These are phyloP conservation scores for Gerris lacustris DNA, from an alignment of 2,888 invertebrate genomes.

Conservation along the genomic window DNA sequence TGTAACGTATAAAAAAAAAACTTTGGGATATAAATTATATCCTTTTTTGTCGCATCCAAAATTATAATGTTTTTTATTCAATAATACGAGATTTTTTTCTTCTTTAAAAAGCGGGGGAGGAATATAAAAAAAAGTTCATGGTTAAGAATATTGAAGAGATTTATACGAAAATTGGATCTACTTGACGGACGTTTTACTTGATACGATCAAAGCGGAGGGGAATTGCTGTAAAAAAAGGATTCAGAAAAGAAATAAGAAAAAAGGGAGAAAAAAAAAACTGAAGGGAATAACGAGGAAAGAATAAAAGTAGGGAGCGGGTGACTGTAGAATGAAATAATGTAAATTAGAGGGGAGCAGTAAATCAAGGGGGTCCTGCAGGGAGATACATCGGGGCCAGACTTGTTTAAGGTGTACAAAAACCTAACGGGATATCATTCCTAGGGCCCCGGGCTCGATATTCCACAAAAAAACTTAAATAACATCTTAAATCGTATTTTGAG, in stretches of 20 bases:
- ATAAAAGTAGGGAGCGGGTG: background rate
- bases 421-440: no score
- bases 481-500: no score
- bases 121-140: background rate
- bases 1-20: no score
- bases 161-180: slow-evolving; percentile 3
- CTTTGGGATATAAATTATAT: no score
- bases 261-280: background rate
- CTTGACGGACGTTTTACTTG: slow-evolving; percentile 5
- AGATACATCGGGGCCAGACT: no score
- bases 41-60: no score
- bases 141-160: background rate
- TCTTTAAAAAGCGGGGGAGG: background rate
- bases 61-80: no score
- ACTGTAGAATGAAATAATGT: background rate
- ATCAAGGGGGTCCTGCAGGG: background rate
- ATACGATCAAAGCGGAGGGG: background rate
- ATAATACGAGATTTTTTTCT: no score
- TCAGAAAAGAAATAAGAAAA: background rate
- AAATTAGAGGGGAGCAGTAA: background rate
- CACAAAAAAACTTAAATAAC: no score
- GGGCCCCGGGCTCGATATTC: no score
- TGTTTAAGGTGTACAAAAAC: no score
- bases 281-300: background rate
- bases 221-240: background rate